Conservation (phyloP, 2,888 invertebrate species). For the Brachylomia viminalis region DNA sequence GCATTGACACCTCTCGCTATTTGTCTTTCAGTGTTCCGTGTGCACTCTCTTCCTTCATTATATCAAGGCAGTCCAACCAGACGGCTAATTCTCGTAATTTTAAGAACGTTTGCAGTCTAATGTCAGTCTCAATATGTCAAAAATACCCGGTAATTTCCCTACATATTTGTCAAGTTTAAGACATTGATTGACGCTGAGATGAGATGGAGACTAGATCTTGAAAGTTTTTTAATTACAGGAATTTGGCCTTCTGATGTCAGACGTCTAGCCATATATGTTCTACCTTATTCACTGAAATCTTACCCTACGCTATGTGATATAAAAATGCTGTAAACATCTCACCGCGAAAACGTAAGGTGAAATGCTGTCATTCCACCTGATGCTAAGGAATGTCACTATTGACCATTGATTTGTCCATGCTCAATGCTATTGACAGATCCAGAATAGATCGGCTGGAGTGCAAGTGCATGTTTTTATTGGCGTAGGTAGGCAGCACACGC, state of each 20-base stretch:
- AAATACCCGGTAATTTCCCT: no score
- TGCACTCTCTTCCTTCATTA: background rate
- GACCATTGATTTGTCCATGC: background rate
- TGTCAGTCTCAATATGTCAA: no score
- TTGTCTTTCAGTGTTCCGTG: background rate
- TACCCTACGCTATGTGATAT: no score
- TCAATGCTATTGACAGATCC: no score
- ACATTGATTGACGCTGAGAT: no score
- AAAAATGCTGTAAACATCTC: background rate
- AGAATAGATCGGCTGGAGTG: background rate
- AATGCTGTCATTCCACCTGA: background rate
- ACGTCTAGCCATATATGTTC: background rate
- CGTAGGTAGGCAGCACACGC: slow-evolving; percentile 27
- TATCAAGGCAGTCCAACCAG: background rate
- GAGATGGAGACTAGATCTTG: no score
- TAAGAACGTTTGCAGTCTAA: no score
- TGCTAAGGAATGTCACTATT: background rate
- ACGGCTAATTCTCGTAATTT: no score
- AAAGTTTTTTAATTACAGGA: no score
- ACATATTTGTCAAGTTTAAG: no score
- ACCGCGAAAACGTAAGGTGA: background rate
- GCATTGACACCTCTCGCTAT: background rate
- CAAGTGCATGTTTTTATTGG: slow-evolving; percentile 16
- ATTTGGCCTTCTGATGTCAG: no score
- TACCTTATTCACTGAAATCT: background rate